Percentiles rank a stretch among this genome's conserved stretches.
Conservation (phyloP, 2,888 invertebrate genomes). For the Apodemia duryi region DNA sequence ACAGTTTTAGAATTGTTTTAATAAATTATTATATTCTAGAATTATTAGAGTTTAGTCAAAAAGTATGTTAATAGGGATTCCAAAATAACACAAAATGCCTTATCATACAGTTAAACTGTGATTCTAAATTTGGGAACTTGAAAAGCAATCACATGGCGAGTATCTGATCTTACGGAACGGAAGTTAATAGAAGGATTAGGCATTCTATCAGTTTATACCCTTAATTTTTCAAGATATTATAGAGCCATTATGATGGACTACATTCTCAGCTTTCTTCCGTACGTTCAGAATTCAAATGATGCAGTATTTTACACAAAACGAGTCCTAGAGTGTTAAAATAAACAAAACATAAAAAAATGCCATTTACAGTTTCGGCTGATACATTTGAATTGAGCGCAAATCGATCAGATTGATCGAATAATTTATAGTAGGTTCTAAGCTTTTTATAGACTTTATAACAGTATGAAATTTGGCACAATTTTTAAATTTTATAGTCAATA, state of each 20-base stretch:
- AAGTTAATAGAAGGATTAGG: neutral
- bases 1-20: neutral
- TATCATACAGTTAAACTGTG: constrained; percentile 43
- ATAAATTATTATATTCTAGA: neutral
- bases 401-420: neutral
- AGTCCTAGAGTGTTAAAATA: neutral
- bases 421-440: neutral
- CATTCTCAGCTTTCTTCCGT: neutral
- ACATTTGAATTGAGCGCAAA: neutral
- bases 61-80: constrained; percentile 21
- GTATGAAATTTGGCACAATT: neutral
- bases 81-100: constrained; percentile 35
- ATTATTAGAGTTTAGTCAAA: constrained; percentile 6
- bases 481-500: neutral
- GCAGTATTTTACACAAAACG: neutral
- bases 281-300: neutral
- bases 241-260: neutral
- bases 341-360: no score
- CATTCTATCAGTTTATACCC: neutral
- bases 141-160: constrained; percentile 26
- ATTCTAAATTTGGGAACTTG: constrained; percentile 33
- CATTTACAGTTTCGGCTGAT: neutral
- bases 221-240: no score
- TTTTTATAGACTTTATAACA: neutral
- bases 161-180: constrained; percentile 16